Conservation (phyloP, 2,797 vertebrate species). For the Acestrorhynchus altus region DNA sequence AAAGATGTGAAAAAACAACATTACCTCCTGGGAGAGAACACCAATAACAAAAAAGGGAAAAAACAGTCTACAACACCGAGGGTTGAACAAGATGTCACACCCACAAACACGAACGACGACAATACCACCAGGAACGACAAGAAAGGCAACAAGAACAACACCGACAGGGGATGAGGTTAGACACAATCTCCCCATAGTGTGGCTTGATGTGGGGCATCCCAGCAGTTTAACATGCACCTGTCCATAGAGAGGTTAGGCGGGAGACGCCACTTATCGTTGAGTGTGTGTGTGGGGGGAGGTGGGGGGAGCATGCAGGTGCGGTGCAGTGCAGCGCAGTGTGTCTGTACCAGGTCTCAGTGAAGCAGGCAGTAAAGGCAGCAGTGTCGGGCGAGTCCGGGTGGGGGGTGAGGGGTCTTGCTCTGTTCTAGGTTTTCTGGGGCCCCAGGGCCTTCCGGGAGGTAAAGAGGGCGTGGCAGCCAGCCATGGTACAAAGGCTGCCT, state of each 20-base stretch:
- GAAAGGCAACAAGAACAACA: constrained; percentile 62
- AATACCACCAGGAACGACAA: constrained; percentile 63
- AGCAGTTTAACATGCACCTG: constrained; percentile 88
- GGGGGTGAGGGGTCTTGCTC: constrained; percentile 66
- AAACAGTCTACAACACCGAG: constrained; percentile 61
- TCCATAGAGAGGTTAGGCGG: constrained; percentile 72
- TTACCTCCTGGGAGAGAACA: constrained; percentile 60
- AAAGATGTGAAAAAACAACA: constrained; percentile 58
- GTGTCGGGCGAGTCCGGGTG: constrained; percentile 67
- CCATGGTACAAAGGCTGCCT: constrained; percentile 55
- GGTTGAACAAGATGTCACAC: constrained; percentile 62
- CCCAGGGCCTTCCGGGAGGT: constrained; percentile 61
- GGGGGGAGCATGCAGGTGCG: constrained; percentile 75
- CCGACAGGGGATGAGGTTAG: constrained; percentile 78
- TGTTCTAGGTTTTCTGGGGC: constrained; percentile 65
- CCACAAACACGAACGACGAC: constrained; percentile 63
- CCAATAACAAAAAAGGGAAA: constrained; percentile 56
- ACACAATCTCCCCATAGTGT: constrained; percentile 86
- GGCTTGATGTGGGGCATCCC: constrained; percentile 91
- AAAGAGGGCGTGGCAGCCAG: constrained; percentile 55
- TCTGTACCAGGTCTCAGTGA: constrained; percentile 70
- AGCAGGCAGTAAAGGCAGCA: constrained; percentile 68
- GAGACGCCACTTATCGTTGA: constrained; percentile 76
- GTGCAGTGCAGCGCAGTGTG: constrained; percentile 81
- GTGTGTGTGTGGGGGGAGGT: constrained; percentile 53